Evolutionary conservation across 2,888 invertebrate genomes (phyloP).

Genomic region (Daptonema setosum): DNA sequence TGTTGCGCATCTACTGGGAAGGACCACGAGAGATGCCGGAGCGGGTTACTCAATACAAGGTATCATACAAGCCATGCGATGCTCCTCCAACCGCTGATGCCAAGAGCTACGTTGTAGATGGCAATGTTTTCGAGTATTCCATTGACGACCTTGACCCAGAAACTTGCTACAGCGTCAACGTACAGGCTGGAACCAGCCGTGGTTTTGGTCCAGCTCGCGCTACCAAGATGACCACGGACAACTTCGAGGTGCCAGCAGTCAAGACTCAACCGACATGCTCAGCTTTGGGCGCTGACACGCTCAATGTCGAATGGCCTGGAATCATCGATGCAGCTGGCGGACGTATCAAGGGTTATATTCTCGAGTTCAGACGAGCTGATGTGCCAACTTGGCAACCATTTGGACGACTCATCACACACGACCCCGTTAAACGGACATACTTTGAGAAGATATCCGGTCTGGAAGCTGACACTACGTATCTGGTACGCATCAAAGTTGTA

Average conservation of each 20-base stretch:
- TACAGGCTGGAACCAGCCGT: conserved; percentile 15
- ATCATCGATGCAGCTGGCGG: conserved; percentile 21
- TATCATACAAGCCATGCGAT: background rate
- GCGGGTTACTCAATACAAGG: background rate
- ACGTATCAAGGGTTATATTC: conserved; percentile 20
- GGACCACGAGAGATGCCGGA: conserved; percentile 16
- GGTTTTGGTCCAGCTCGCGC: conserved; percentile 25
- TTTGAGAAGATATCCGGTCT: conserved; percentile 26
- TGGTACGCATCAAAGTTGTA: conserved; percentile 29
- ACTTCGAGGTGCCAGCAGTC: conserved; percentile 17
- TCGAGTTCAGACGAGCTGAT: conserved; percentile 20
- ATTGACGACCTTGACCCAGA: conserved; percentile 24
- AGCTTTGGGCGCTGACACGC: conserved; percentile 20
- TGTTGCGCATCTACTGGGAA: conserved; percentile 23
- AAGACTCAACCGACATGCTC: conserved; percentile 14
- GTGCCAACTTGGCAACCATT: conserved; percentile 12
- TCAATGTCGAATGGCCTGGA: conserved; percentile 24
- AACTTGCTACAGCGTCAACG: conserved; percentile 23
- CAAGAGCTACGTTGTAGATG: conserved; percentile 14
- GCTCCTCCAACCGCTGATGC: background rate
- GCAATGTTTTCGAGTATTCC: conserved; percentile 19
- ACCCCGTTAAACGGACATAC: conserved; percentile 19
- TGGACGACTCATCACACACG: conserved; percentile 17
- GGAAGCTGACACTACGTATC: conserved; percentile 30
- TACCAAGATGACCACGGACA: conserved; percentile 22